A percentile compares a stretch with the other conserved stretches of the same genome.
Conservation (phyloP, 2,113 vertebrate genomes). For the Pyrgilauda ruficollis region DNA sequence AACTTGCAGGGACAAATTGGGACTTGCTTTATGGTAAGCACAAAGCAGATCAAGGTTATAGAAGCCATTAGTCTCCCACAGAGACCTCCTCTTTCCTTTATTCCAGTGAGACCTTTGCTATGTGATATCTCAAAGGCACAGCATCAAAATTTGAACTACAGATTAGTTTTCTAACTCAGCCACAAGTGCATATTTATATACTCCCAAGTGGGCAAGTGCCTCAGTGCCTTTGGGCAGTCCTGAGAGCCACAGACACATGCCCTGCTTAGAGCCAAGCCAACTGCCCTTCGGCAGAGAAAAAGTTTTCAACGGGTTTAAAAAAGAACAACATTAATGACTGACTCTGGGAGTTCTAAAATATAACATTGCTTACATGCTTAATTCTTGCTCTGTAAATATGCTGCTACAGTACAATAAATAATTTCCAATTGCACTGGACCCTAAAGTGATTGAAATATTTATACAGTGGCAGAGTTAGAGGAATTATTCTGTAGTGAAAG, state of each 20-base stretch:
- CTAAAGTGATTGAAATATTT: slow-evolving; percentile 55
- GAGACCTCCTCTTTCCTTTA: neutral
- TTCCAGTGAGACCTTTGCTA: neutral
- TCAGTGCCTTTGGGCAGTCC: neutral
- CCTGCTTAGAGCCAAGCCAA: neutral
- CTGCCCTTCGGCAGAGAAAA: neutral
- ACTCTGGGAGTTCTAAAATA: neutral
- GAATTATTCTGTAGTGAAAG: slow-evolving; percentile 23
- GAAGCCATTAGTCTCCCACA: neutral
- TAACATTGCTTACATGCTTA: neutral
- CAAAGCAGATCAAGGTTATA: neutral
- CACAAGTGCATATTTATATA: neutral
- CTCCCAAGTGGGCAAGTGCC: neutral
- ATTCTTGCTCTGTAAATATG: neutral
- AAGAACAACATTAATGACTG: neutral
- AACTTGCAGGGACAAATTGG: neutral
- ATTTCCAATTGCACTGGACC: slow-evolving; percentile 56
- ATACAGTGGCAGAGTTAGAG: slow-evolving; percentile 6
- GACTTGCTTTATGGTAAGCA: neutral
- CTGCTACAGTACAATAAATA: slow-evolving; percentile 13
- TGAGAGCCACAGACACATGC: neutral
- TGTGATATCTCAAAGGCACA: neutral
- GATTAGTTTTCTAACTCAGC: neutral
- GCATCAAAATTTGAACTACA: neutral
- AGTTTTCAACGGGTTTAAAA: neutral